These are phyloP conservation scores for Jaculus jaculus DNA, from an alignment of 2,113 vertebrate genomes.

Conservation along the genomic window DNA sequence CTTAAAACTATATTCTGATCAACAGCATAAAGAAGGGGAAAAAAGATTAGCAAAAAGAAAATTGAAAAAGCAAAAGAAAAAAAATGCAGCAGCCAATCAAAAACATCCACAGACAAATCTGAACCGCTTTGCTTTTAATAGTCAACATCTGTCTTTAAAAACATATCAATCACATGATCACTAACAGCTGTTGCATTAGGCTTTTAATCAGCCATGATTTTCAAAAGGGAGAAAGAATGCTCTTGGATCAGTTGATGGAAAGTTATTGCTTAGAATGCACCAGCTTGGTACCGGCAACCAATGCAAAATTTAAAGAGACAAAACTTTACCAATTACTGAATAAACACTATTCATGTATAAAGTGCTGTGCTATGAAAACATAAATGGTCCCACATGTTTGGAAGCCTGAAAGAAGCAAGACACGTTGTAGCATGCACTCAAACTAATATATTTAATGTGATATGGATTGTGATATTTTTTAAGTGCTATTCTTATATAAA, in stretches of 20 bases:
- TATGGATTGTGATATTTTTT: background rate
- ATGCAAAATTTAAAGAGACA: conserved; percentile 66
- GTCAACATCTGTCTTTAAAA: conserved; percentile 81
- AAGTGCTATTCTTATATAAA: background rate
- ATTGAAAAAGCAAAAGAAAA: background rate
- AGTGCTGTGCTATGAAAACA: conserved; percentile 28
- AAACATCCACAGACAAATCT: conserved; percentile 58
- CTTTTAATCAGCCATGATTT: conserved; percentile 83
- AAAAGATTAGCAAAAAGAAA: background rate
- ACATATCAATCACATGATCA: conserved; percentile 83
- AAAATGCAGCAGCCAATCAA: conserved; percentile 27
- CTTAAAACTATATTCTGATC: background rate
- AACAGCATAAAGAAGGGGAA: background rate
- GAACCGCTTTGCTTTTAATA: conserved; percentile 79
- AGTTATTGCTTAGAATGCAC: conserved; percentile 79
- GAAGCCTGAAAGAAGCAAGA: conserved; percentile 39
- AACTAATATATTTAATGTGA: conserved; percentile 29
- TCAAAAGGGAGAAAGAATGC: conserved; percentile 80
- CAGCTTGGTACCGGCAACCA: conserved; percentile 57
- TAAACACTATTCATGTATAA: conserved; percentile 65
- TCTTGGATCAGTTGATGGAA: conserved; percentile 79
- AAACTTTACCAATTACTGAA: conserved; percentile 58
- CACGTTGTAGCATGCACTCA: conserved; percentile 38
- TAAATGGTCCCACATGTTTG: conserved; percentile 62
- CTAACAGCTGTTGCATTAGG: conserved; percentile 83